Evolutionary conservation across 64 coral and sea anemone genomes (phyloP).

Genomic region (Montipora sp.): DNA sequence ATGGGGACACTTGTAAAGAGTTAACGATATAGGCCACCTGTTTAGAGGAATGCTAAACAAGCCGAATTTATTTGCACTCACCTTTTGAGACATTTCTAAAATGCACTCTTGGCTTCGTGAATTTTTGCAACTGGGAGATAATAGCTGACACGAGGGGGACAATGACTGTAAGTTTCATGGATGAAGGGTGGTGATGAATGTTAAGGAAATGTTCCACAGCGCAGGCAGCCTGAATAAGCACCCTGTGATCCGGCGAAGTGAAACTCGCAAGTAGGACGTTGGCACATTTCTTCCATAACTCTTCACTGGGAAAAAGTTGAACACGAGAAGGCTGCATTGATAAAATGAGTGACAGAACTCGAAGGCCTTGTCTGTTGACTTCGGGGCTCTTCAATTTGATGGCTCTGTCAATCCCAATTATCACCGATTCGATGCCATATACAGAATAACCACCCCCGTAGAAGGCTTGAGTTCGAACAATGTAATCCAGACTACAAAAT

Average conservation of each 20-base stretch:
- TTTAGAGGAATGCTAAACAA: no score
- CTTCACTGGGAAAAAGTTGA: constrained; percentile 66
- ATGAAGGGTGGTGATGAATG: constrained; percentile 58
- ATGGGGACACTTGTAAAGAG: no score
- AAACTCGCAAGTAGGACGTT: constrained; percentile 57
- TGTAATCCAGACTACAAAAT: constrained; percentile 73
- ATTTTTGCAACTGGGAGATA: constrained; percentile 57
- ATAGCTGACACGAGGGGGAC: constrained; percentile 36
- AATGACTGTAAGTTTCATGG: constrained; percentile 34
- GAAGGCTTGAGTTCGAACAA: constrained; percentile 41
- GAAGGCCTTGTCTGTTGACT: constrained; percentile 64
- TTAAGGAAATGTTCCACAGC: constrained; percentile 55
- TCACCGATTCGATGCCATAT: constrained; percentile 77
- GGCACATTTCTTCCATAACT: constrained; percentile 46
- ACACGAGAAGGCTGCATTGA: constrained; percentile 50
- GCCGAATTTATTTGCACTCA: not conserved
- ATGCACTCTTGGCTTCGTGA: constrained; percentile 37
- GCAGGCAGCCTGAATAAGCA: constrained; percentile 59
- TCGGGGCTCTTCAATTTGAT: constrained; percentile 72
- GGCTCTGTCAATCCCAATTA: constrained; percentile 68
- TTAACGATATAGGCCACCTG: no score
- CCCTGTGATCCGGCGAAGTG: constrained; percentile 75
- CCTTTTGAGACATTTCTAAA: constrained; percentile 32
- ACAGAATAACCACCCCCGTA: constrained; percentile 74
- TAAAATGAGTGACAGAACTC: constrained; percentile 71